Conservation (phyloP, 1,140 invertebrate species). For the Eumeta japonica region DNA sequence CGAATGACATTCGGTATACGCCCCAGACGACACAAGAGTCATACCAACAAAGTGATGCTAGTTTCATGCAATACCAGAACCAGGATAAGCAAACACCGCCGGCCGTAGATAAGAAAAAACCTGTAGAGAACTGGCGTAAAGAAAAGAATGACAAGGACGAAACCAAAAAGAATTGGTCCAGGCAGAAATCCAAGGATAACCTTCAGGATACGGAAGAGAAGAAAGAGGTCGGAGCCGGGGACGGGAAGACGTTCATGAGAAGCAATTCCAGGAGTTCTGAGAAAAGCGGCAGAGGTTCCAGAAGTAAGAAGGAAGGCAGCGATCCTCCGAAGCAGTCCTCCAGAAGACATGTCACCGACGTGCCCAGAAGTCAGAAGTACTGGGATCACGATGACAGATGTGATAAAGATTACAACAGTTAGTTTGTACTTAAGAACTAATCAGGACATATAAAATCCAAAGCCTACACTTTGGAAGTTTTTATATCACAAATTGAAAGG, state of each 20-base stretch:
- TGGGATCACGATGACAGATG: slow-evolving; percentile 56
- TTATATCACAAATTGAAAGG: too few relatives aligned
- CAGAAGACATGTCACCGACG: slow-evolving; percentile 44
- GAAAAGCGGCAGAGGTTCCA: not conserved
- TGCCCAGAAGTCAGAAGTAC: slow-evolving; percentile 47
- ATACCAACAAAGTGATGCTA: too few relatives aligned
- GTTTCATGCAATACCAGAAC: slow-evolving; percentile 9
- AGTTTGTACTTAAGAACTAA: slow-evolving; percentile 19
- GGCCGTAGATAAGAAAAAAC: too few relatives aligned
- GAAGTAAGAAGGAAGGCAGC: slow-evolving; percentile 1
- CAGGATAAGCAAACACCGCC: slow-evolving; percentile 6
- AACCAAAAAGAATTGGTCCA: too few relatives aligned
- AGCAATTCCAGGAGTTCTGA: not conserved
- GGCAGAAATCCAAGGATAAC: slow-evolving; percentile 33
- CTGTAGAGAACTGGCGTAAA: slow-evolving; percentile 41
- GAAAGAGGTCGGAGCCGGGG: too few relatives aligned
- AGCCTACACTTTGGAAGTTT: too few relatives aligned
- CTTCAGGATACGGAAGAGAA: not conserved
- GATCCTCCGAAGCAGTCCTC: slow-evolving; percentile 24
- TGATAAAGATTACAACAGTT: slow-evolving; percentile 53
- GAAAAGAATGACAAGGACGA: slow-evolving; percentile 13
- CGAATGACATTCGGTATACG: too few relatives aligned
- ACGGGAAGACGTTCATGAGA: not conserved
- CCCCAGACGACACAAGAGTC: too few relatives aligned
- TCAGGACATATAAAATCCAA: too few relatives aligned